These are phyloP conservation scores for Philopotamus ludificatus DNA, from an alignment of 1,140 invertebrate genomes.

Conservation along the genomic window DNA sequence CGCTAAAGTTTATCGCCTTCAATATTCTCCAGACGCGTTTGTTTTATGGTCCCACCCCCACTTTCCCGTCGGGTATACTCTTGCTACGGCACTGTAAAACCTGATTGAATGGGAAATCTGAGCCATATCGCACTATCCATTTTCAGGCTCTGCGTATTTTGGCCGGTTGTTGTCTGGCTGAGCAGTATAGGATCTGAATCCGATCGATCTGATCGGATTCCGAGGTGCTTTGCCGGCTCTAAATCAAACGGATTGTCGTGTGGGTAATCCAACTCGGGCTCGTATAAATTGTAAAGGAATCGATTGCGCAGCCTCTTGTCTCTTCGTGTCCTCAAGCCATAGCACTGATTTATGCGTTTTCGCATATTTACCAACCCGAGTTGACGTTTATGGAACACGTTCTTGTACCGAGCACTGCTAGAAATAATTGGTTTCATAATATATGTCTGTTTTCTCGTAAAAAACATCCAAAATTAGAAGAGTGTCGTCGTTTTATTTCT, in stretches of 20 bases:
- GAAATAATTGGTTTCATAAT: no score
- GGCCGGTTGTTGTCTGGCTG: not conserved
- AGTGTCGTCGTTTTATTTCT: no score
- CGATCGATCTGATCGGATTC: not conserved
- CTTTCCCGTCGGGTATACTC: conserved; percentile 15
- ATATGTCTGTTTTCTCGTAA: no score
- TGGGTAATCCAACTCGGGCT: not conserved
- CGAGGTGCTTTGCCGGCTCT: not conserved
- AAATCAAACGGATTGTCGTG: conserved; percentile 1
- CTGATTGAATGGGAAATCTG: not conserved
- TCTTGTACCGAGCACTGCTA: no score
- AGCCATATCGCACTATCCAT: conserved; percentile 2
- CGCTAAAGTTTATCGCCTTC: conserved; percentile 7
- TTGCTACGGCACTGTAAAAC: no score
- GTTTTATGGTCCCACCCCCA: conserved; percentile 11
- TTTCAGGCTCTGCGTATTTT: not conserved
- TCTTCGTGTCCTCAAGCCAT: not conserved
- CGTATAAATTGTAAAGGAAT: conserved; percentile 13
- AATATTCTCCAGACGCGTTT: conserved; percentile 11
- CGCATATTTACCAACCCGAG: no score
- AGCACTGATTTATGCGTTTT: no score
- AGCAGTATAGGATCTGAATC: not conserved
- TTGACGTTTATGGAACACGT: no score
- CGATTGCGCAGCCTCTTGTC: no score
- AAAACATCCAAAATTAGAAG: no score